Percentiles rank a stretch among this genome's conserved stretches.
Evolutionary conservation across 2,113 vertebrate genomes (phyloP).

Genomic region (Leiothrix lutea): DNA sequence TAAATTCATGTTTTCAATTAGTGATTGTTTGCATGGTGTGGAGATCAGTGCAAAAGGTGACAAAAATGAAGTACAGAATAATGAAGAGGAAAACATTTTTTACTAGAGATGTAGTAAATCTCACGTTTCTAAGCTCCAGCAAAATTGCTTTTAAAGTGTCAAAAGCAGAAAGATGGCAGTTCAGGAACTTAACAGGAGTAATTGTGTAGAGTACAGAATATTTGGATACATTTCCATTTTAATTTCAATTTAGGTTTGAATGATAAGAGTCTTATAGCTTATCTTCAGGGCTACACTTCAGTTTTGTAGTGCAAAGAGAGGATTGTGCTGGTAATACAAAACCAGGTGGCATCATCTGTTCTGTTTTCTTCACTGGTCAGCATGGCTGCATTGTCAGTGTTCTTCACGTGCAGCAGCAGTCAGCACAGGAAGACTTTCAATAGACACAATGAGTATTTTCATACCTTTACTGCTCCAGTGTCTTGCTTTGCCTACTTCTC

Average conservation of each 20-base stretch:
- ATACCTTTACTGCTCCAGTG: neutral
- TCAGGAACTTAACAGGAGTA: neutral
- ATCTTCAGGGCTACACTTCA: neutral
- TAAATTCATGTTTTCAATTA: neutral
- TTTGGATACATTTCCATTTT: neutral
- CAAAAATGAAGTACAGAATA: neutral
- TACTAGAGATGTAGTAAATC: neutral
- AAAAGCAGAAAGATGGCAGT: neutral
- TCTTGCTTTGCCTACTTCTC: neutral
- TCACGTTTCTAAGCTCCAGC: neutral
- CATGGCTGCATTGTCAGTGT: neutral
- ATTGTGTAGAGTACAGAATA: rapidly evolving
- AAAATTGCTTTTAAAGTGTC: neutral
- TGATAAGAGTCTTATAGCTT: neutral
- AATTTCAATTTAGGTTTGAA: neutral
- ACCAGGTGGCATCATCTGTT: neutral
- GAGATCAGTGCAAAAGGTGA: neutral
- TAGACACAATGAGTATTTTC: neutral
- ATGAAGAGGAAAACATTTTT: neutral
- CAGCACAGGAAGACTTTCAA: neutral
- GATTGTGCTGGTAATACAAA: neutral
- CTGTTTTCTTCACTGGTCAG: neutral
- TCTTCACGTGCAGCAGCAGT: neutral
- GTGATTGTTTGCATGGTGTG: neutral
- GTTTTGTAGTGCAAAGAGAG: neutral